Conservation (phyloP, 2,797 vertebrate species). For the Bradypodion pumilum region DNA sequence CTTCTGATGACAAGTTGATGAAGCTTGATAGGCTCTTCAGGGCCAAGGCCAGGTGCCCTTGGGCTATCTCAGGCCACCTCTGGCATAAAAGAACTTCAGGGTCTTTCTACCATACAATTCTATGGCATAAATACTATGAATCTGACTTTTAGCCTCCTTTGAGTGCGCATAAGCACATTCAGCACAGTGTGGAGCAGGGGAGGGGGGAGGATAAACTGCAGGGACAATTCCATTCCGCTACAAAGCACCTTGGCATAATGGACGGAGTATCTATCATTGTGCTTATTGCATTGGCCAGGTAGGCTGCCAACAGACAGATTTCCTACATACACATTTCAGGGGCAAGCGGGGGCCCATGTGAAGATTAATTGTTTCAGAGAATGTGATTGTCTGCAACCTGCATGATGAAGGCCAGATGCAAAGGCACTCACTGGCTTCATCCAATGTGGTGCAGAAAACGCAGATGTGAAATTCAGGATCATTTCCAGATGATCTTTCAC, state of each 20-base stretch:
- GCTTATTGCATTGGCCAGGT: slow-evolving; percentile 31
- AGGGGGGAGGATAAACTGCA: slow-evolving; percentile 7
- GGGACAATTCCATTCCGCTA: slow-evolving; percentile 22
- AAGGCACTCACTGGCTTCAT: background rate
- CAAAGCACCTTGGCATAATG: slow-evolving; percentile 15
- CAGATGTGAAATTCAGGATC: slow-evolving; percentile 41
- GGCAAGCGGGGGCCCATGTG: background rate
- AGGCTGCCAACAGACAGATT: slow-evolving; percentile 14
- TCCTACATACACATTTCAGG: slow-evolving; percentile 4
- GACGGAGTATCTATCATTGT: slow-evolving; percentile 14
- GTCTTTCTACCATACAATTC: background rate
- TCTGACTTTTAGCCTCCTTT: slow-evolving; percentile 8
- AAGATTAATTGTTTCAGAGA: slow-evolving; percentile 29
- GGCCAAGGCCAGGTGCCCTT: background rate
- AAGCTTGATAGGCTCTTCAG: background rate
- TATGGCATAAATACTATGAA: slow-evolving; percentile 5
- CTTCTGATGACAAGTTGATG: background rate
- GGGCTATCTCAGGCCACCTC: background rate
- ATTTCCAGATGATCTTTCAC: slow-evolving; percentile 36
- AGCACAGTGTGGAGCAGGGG: background rate
- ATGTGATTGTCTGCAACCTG: slow-evolving; percentile 19
- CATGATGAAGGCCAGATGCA: slow-evolving; percentile 31
- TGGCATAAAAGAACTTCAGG: background rate
- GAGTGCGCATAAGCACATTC: slow-evolving; percentile 5
- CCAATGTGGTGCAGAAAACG: slow-evolving; percentile 27